These are phyloP conservation scores for Onychomys torridus DNA, from an alignment of 2,797 vertebrate genomes.

Conservation along the genomic window DNA sequence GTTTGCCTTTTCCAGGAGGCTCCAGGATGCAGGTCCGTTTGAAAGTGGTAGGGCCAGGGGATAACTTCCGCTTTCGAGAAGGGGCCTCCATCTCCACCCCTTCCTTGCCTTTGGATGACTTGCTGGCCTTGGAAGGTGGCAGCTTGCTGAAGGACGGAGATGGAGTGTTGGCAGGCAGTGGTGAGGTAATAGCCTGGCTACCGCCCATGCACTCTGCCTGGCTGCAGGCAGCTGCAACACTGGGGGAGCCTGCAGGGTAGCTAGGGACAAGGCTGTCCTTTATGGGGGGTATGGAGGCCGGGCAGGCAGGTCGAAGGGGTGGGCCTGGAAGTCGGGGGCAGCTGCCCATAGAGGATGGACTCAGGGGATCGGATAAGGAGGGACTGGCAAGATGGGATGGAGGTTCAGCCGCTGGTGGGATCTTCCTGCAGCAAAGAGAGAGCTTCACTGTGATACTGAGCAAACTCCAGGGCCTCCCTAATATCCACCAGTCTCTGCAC, in stretches of 20 bases:
- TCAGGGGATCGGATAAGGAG: constrained; percentile 84
- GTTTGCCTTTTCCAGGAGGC: constrained; percentile 89
- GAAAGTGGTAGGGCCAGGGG: constrained; percentile 89
- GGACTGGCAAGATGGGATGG: constrained; percentile 84
- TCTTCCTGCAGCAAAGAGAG: constrained; percentile 90
- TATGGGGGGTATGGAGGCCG: constrained; percentile 71
- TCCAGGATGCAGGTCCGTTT: constrained; percentile 93
- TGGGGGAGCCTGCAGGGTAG: constrained; percentile 87
- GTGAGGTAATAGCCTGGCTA: constrained; percentile 87
- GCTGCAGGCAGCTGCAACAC: constrained; percentile 85
- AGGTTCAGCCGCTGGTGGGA: constrained; percentile 92
- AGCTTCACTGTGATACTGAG: constrained; percentile 2
- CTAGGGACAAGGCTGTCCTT: constrained; percentile 85
- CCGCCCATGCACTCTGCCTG: constrained; percentile 90
- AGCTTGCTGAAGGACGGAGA: constrained; percentile 87
- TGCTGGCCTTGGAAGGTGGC: constrained; percentile 91
- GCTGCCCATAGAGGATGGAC: constrained; percentile 85
- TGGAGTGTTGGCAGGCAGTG: constrained; percentile 86
- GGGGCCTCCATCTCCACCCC: constrained; percentile 84
- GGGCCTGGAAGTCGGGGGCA: constrained; percentile 87
- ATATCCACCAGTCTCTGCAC: background rate
- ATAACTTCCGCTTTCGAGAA: constrained; percentile 91
- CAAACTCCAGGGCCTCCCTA: constrained; percentile 32
- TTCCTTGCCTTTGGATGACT: constrained; percentile 91
- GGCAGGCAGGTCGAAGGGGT: constrained; percentile 86